phyloP scores from a whole-genome alignment of 2,113 vertebrate genomes.

The Rhinichthys klamathensis region DNA sequence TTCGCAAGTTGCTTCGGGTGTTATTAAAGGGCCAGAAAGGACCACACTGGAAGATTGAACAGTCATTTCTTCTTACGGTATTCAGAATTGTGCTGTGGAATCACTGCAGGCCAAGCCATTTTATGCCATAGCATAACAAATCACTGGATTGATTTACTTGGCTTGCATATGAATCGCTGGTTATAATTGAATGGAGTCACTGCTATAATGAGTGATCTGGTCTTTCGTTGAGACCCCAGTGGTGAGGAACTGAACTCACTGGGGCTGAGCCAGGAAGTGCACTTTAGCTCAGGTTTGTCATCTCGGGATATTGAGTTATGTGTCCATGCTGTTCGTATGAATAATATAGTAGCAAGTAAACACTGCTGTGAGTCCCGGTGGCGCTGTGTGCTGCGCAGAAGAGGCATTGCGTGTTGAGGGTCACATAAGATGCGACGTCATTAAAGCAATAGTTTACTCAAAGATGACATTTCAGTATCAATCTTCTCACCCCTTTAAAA shows the following conservation, averaged over 20 bases:
- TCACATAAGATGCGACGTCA: not conserved
- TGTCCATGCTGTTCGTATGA: slow-evolving; percentile 48
- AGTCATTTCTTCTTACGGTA: not conserved
- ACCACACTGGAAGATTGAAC: not conserved
- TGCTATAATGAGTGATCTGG: slow-evolving; percentile 1
- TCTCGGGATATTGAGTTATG: slow-evolving; percentile 13
- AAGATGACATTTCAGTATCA: not conserved
- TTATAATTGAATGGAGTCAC: slow-evolving; percentile 11
- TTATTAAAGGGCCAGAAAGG: slow-evolving; percentile 16
- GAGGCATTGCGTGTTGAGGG: not conserved
- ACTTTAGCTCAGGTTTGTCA: slow-evolving; percentile 18
- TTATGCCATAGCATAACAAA: not conserved
- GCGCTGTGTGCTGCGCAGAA: slow-evolving; percentile 15
- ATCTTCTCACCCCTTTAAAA: not conserved
- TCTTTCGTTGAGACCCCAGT: not conserved
- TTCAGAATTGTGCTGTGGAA: not conserved
- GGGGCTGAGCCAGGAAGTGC: not conserved
- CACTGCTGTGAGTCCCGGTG: slow-evolving; percentile 2
- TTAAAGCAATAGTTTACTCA: slow-evolving; percentile 6
- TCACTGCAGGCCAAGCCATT: not conserved
- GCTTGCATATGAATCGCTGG: not conserved
- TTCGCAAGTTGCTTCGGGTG: not conserved
- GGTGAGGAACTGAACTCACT: not conserved
- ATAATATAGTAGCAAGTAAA: slow-evolving; percentile 53
- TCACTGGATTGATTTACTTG: not conserved